Base-by-base conservation (phyloP, 2,888 invertebrate genomes). In the Amphimallon solstitiale region DNA sequence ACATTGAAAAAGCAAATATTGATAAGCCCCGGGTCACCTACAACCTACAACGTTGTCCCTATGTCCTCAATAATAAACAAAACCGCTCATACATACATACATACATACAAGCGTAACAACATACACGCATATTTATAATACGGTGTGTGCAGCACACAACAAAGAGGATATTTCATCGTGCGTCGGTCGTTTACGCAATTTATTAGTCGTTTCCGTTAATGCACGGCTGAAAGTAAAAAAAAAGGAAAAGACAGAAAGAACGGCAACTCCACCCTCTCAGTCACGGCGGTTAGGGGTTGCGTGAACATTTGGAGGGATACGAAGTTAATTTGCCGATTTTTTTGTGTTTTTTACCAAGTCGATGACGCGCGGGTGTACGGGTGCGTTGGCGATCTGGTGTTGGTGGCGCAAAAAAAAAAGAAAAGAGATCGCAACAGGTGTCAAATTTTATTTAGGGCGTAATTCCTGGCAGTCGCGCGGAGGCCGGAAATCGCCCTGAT, bases 1-100 rank as follows among this genome's bases (percentile, higher is more conserved):
- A 75, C 73, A 71, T 70, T 73, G 72, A 75, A 77, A 76, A 78
- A 72, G 76, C 75, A 77, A 76, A 77, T 70, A 76, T 68, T 74
- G 76, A 77, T 77, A 77, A 72, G 65, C 69, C 68, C 67, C 19
- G 73, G 77, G 77, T 77, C 77, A 77, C 75, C 77, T 74, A 74
- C 59, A 65, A 62, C 19, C 29, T 29, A 29, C 59, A 65, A 62
- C 40, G 40, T 40, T 38, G 54, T 38, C 40, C 23, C 40, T 54
- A 19, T 40, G 54, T 54, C 54, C 54, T 54, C 54, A 40, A 54
- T 70, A 43, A 52, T 17, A 40, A 38, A 51, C 29, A 51, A 29
- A 51, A 29, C 29, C n/a, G 9, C 3, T 51, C 3, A 10, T 3
- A 2, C 29, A 23, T 48, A 23, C 29, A 29, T 29, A 29, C 29